Percentiles rank a stretch among this genome's conserved stretches.
Conservation (phyloP, 2,888 invertebrate species). For the Ligdia adustata region DNA sequence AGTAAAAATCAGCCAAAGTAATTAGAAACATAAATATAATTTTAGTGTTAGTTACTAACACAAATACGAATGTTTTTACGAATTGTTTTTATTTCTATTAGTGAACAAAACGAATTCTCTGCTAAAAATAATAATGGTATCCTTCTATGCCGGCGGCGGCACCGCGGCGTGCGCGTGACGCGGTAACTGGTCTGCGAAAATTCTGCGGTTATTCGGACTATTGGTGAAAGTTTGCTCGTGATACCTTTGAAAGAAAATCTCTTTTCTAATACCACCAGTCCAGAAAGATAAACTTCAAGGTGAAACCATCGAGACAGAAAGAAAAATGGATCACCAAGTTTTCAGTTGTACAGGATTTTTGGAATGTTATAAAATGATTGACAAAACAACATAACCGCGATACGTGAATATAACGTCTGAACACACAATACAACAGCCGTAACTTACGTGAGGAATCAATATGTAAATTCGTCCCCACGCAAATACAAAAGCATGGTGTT, state of each 20-base stretch:
- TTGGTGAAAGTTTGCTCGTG: slow-evolving; percentile 12
- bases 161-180: slow-evolving; percentile 13
- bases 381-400: slow-evolving; percentile 17
- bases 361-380: slow-evolving; percentile 11
- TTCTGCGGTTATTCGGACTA: slow-evolving; percentile 4
- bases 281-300: too few relatives aligned
- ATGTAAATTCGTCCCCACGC: slow-evolving; percentile 27
- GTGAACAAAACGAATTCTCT: slow-evolving; percentile 3
- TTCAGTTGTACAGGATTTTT: background rate
- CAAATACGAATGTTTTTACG: too few relatives aligned
- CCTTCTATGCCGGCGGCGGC: background rate
- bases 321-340: too few relatives aligned
- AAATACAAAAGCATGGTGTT: slow-evolving; percentile 24
- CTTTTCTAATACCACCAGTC: slow-evolving; percentile 6
- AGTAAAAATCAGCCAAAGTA: too few relatives aligned
- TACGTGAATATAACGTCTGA: slow-evolving; percentile 18
- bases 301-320: too few relatives aligned
- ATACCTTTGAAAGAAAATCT: slow-evolving; percentile 6
- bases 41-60: too few relatives aligned
- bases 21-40: too few relatives aligned
- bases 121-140: slow-evolving; percentile 10
- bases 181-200: slow-evolving; percentile 17
- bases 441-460: slow-evolving; percentile 27
- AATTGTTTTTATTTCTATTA: background rate
- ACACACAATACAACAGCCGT: slow-evolving; percentile 18